Percentiles rank a stretch among this genome's conserved stretches.
phyloP scores from a whole-genome alignment of 2,797 vertebrate genomes.

The Micrastur ruficollis region DNA sequence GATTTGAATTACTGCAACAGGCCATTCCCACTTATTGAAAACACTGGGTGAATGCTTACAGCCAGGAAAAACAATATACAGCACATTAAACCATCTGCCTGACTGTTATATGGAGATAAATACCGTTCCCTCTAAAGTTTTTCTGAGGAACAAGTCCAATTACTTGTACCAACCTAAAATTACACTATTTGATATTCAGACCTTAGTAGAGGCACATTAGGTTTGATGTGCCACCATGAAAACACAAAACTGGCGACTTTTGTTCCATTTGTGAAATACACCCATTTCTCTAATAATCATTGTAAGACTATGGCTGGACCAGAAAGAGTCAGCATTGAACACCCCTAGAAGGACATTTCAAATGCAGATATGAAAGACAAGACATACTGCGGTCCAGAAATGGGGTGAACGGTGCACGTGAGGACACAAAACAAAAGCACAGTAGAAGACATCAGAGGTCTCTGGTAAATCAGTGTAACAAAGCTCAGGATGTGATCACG shows the following conservation, averaged over 20 bases:
- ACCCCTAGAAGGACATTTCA: rapidly evolving
- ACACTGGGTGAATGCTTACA: not conserved
- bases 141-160: not conserved
- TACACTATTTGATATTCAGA: not conserved
- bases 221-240: not conserved
- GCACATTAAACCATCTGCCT: not conserved
- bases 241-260: not conserved
- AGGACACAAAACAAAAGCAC: not conserved
- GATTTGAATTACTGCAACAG: not conserved
- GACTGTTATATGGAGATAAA: not conserved
- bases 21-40: not conserved
- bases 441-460: not conserved
- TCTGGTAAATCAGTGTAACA: not conserved
- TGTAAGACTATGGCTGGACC: not conserved
- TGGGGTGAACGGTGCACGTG: rapidly evolving
- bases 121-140: not conserved
- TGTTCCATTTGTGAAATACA: not conserved
- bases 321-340: rapidly evolving
- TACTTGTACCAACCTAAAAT: not conserved
- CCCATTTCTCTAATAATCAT: not conserved
- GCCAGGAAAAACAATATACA: not conserved
- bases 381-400: not conserved
- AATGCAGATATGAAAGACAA: not conserved
- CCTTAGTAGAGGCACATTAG: not conserved
- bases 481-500: not conserved